phyloP scores from a whole-genome alignment of 2,888 invertebrate species.

The Ophion slaviceki region DNA sequence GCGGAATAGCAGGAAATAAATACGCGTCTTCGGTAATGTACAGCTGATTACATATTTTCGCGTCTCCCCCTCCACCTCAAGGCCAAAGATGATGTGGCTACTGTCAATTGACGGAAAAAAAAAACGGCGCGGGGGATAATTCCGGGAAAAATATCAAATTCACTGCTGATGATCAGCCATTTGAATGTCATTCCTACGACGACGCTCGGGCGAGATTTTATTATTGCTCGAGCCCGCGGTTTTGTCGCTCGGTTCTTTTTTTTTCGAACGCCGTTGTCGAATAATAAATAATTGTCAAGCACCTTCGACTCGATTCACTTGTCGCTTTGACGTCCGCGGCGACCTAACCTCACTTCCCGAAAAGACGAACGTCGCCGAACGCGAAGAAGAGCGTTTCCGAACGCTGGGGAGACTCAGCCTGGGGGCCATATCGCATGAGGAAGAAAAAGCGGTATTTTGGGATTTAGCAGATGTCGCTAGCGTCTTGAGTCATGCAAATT shows the following conservation, averaged over 20 bases:
- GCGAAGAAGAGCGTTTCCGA: not conserved
- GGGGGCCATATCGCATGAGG: not conserved
- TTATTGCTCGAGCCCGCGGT: not conserved
- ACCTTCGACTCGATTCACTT: conserved; percentile 39
- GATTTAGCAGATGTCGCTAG: not conserved
- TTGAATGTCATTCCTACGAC: conserved; percentile 10
- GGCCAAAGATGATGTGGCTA: conserved; percentile 76
- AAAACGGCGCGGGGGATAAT: conserved; percentile 50
- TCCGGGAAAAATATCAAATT: conserved; percentile 9
- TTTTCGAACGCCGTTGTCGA: conserved; percentile 1
- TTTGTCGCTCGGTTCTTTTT: conserved; percentile 28
- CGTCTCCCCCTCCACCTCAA: conserved; percentile 62
- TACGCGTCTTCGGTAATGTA: conserved; percentile 35
- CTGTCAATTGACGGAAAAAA: conserved; percentile 70
- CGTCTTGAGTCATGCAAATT: not conserved
- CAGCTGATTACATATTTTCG: conserved; percentile 72
- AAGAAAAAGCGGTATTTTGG: not conserved
- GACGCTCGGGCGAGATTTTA: not conserved
- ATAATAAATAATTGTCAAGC: conserved; percentile 48
- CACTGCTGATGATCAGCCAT: conserved; percentile 30
- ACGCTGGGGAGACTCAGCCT: not conserved
- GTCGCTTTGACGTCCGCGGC: conserved; percentile 23
- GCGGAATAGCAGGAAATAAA: not conserved
- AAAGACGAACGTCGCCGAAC: conserved; percentile 25
- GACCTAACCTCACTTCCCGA: conserved; percentile 52